Evolutionary conservation across 2,797 vertebrate genomes (phyloP), one percentile per base, ranked within the genome.

Genomic region (Falco concolor): DNA sequence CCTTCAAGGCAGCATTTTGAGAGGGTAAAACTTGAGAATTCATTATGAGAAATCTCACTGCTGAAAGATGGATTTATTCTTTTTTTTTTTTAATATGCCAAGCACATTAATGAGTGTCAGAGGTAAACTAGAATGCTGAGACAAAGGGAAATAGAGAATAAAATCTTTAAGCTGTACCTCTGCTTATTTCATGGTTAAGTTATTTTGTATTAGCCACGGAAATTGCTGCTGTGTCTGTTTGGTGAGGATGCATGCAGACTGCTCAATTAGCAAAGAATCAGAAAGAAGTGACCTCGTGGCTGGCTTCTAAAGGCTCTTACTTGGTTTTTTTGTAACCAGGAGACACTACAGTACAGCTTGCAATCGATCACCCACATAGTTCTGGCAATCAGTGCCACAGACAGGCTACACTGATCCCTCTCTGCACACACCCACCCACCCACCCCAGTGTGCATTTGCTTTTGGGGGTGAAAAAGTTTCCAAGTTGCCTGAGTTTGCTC

Each of bases 101-200:
- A 77, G 61, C 76, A 83, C 3, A 0, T 69, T 69, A 91, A 84
- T 45, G 64, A 87, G 61, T 73, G 74, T 79, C 89, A 69, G 76
- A 89, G 75, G 81, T 87, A 97, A 94, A 79, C 57, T 36, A 75
- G 75, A 91, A 91, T 13, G 13, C 76, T 89, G 78, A 65, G 67
- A 90, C 10, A 2, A 90, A 82, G 32, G 34, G 44, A 90, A 84
- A 65, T 5, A 36, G 81, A 67, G 83, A 84, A 95, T 78, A 72
- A 89, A 87, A 87, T 74, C 77, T 95, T 95, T 78, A 92, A 95
- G 92, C 53, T 17, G 54, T 83, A 81, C 67, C 89, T 94, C 84
- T 96, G 67, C 92, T 95, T 96, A 95, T 97, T 97, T 97, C 88
- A 93, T 96, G 94, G 75, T 92, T 93, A 96, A 93, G 79, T 95